Conservation (phyloP, 2,888 invertebrate genomes). For the Brachyptera risi region DNA sequence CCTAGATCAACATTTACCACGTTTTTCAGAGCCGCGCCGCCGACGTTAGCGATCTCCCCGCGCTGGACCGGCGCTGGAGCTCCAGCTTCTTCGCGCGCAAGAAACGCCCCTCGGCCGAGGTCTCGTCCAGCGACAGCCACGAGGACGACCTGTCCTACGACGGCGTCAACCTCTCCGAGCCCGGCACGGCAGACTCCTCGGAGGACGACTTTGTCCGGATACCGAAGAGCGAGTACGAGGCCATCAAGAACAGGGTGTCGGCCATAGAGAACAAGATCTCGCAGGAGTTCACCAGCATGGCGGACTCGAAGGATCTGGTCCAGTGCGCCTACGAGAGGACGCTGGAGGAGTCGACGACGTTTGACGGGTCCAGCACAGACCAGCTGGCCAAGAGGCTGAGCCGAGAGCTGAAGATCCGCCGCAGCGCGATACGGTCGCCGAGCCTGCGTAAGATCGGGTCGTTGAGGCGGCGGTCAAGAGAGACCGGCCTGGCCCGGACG, state of each 20-base stretch:
- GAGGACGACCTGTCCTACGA: background rate
- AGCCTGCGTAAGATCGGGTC: constrained; percentile 78
- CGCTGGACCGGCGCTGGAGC: constrained; percentile 20
- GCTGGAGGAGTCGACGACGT: constrained; percentile 55
- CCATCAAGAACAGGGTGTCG: constrained; percentile 68
- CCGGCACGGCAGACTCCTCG: background rate
- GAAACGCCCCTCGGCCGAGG: constrained; percentile 8
- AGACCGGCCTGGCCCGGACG: constrained; percentile 41
- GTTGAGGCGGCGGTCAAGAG: constrained; percentile 66
- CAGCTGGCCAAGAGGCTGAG: constrained; percentile 66
- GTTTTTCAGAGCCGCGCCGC: constrained; percentile 19
- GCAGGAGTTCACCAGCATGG: constrained; percentile 56
- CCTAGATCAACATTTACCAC: background rate
- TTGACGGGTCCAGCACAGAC: constrained; percentile 61
- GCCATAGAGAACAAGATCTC: constrained; percentile 68
- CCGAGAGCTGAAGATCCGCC: constrained; percentile 68
- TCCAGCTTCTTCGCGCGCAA: constrained; percentile 24
- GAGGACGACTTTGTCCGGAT: constrained; percentile 66
- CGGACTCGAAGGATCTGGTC: constrained; percentile 53
- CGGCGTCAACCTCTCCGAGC: constrained; percentile 16
- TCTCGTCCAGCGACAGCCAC: background rate
- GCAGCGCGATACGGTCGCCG: constrained; percentile 68
- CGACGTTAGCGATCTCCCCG: background rate
- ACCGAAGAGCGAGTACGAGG: constrained; percentile 71
- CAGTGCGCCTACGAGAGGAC: constrained; percentile 71